Evolutionary conservation across 2,797 vertebrate genomes (phyloP), one percentile per base, ranked within the genome.

Genomic region (Gorsachius magnificus): DNA sequence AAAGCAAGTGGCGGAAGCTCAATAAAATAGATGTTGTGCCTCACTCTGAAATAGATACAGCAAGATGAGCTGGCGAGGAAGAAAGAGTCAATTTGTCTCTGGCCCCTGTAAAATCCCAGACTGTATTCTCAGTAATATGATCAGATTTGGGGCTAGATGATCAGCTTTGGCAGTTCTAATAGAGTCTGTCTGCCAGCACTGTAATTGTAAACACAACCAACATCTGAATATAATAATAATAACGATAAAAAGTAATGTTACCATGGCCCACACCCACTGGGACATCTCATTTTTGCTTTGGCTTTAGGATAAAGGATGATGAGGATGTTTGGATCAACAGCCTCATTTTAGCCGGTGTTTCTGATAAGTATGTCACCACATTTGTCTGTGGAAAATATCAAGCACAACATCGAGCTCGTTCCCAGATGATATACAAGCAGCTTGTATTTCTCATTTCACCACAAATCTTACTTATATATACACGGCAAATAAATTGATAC

Each of bases 381-480:
- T 87, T 97, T 96, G 72, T 96, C 92, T 88, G 96, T 97, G 89
- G 74, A 96, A 97, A 96, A 93, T 81, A 93, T 95, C 93, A 95
- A 89, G 60, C 53, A 93, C 81, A 94, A 83, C 87, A 88, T 4
- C 80, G 85, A 87, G 60, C 36, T 85, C 70, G 25, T 88, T 95
- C 85, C 87, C 92, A 78, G 80, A 92, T 87, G 43, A 94, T 64
- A 45, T 77, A 95, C 63, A 89, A 79, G 79, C 89, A 91, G 82
- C 82, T 96, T 95, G 94, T 91, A 97, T 96, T 94, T 66, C 90
- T 93, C 82, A 83, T 90, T 97, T 96, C 72, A 82, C 54, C 66
- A 92, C 94, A 88, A 68, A 64, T 82, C 68, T 89, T 94, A 76
- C 87, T 92, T 93, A 89, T 84, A 72, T 60, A 93, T 86, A 92